These are phyloP conservation scores for Reticulitermes speratus DNA, from an alignment of 1,140 invertebrate species.

Conservation along the genomic window DNA sequence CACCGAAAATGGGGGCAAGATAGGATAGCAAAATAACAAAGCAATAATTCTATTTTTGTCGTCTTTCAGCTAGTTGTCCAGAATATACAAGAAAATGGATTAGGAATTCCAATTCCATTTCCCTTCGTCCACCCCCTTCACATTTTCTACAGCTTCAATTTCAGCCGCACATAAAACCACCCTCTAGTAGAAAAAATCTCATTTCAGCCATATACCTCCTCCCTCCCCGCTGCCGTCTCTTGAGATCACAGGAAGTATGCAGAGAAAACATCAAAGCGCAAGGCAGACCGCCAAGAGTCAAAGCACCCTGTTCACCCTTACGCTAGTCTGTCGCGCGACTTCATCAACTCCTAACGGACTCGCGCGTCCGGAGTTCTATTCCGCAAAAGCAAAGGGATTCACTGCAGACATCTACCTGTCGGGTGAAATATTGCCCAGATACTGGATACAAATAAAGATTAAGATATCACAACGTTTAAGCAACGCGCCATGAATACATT, in stretches of 20 bases:
- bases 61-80: not conserved
- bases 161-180: not conserved
- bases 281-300: not conserved
- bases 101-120: not conserved
- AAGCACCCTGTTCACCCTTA: not conserved
- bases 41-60: not conserved
- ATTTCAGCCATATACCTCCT: not conserved
- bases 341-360: too few species aligned
- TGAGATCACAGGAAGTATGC: not conserved
- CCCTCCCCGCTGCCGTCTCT: not conserved
- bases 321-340: not conserved
- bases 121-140: not conserved
- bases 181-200: not conserved
- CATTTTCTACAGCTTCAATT: not conserved
- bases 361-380: too few species aligned
- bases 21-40: not conserved
- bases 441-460: too few species aligned
- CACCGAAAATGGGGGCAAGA: not conserved
- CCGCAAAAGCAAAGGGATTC: too few species aligned
- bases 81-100: conserved; percentile 9
- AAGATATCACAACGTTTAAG: too few species aligned
- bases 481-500: too few species aligned
- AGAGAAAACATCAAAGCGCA: not conserved
- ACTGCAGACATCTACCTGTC: too few species aligned
- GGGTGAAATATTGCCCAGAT: too few species aligned